Evolutionary conservation across 2,888 invertebrate species (phyloP).

Genomic region (Priocnemis perturbator): DNA sequence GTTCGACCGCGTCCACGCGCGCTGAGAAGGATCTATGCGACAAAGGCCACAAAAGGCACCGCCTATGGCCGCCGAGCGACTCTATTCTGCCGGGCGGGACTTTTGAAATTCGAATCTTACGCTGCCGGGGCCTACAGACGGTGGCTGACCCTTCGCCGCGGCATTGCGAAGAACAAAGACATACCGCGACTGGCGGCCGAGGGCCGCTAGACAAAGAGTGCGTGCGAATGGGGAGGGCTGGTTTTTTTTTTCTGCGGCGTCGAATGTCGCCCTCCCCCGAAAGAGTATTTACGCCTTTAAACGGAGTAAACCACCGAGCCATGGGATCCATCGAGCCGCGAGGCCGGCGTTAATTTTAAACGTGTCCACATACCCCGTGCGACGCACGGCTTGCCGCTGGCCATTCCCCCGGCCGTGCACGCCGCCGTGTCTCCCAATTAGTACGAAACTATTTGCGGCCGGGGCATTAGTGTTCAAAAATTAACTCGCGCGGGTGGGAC

Average conservation of each 20-base stretch:
- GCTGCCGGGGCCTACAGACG: slow-evolving; percentile 4
- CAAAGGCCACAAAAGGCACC: too few species aligned
- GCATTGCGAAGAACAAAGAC: too few species aligned
- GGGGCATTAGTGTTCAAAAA: slow-evolving; percentile 18
- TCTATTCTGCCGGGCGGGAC: slow-evolving; percentile 40
- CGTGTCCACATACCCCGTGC: slow-evolving; percentile 31
- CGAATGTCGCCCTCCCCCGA: slow-evolving; percentile 55
- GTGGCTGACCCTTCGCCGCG: slow-evolving; percentile 35
- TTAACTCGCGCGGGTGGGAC: slow-evolving; percentile 9
- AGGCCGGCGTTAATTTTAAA: slow-evolving; percentile 47
- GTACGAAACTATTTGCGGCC: slow-evolving; percentile 26
- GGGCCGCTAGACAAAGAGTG: too few species aligned
- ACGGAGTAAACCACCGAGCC: slow-evolving; percentile 45
- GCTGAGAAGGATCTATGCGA: too few species aligned
- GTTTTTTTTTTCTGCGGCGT: slow-evolving; percentile 40
- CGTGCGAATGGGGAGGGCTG: too few species aligned
- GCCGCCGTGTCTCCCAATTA: slow-evolving; percentile 33
- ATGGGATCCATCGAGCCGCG: slow-evolving; percentile 32
- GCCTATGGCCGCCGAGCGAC: too few species aligned
- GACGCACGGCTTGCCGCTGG: background rate
- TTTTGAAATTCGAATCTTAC: slow-evolving; percentile 60
- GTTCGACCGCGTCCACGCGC: too few species aligned
- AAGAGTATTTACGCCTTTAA: slow-evolving; percentile 57
- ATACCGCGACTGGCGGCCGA: too few species aligned
- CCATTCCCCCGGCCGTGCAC: background rate